Evolutionary conservation across 2,888 invertebrate genomes (phyloP).

Genomic region (Aromia moschata): DNA sequence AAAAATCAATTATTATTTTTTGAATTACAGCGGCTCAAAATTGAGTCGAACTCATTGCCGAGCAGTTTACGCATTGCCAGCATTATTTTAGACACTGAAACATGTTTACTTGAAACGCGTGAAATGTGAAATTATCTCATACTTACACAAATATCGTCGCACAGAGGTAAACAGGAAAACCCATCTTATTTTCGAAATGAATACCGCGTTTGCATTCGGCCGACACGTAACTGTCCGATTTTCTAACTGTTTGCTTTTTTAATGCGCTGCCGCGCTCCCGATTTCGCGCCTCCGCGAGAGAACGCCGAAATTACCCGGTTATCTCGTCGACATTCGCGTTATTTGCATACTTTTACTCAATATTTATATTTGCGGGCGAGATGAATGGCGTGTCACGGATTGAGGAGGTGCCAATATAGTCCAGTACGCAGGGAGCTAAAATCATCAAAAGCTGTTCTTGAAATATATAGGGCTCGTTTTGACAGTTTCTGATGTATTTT

Average conservation of each 20-base stretch:
- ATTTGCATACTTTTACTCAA: slow-evolving; percentile 23
- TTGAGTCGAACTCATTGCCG: too few species aligned
- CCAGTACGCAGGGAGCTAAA: too few species aligned
- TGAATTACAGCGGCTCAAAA: too few species aligned
- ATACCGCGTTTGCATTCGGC: not conserved
- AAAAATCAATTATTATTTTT: too few species aligned
- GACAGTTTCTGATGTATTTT: too few species aligned
- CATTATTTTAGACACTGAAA: too few species aligned
- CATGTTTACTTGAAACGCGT: too few species aligned
- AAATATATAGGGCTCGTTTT: too few species aligned
- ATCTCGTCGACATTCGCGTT: slow-evolving; percentile 12
- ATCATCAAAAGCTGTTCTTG: too few species aligned
- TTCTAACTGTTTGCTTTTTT: slow-evolving; percentile 1
- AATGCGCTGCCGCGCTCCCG: too few species aligned
- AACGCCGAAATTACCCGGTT: slow-evolving; percentile 13
- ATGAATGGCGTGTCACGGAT: slow-evolving; percentile 13
- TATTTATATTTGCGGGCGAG: slow-evolving; percentile 20
- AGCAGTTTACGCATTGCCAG: too few species aligned
- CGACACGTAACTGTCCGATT: not conserved
- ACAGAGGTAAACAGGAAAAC: not conserved
- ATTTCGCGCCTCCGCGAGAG: too few species aligned
- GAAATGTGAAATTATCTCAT: not conserved
- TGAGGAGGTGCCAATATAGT: slow-evolving; percentile 15
- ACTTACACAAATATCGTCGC: not conserved
- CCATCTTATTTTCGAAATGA: not conserved